Conservation (phyloP, 2,113 vertebrate genomes). For the Macquaria ambigua region DNA sequence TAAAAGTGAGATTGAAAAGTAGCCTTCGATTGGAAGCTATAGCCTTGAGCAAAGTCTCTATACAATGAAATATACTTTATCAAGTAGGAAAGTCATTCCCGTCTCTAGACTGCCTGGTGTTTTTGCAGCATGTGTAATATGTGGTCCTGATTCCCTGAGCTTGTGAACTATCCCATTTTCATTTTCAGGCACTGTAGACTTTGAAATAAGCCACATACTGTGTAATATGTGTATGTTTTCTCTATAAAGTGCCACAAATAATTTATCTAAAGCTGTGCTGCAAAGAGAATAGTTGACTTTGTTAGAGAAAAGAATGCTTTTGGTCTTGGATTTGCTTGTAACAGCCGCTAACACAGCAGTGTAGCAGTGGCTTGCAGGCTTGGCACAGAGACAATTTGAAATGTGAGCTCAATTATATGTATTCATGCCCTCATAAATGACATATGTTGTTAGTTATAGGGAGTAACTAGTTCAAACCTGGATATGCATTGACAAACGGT, state of each 20-base stretch:
- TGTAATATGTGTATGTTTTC: constrained; percentile 57
- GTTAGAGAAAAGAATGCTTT: constrained; percentile 42
- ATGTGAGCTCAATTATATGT: constrained; percentile 62
- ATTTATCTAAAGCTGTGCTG: constrained; percentile 48
- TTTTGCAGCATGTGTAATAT: constrained; percentile 39
- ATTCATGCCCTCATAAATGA: constrained; percentile 64
- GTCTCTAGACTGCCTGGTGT: neutral
- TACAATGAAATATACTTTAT: constrained; percentile 6
- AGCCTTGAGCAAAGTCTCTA: constrained; percentile 1
- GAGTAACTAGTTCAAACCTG: constrained; percentile 36
- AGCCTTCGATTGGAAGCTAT: constrained; percentile 8
- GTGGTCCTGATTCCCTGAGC: constrained; percentile 33
- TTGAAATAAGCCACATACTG: constrained; percentile 49
- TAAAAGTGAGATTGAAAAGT: constrained; percentile 23
- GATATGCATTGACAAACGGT: constrained; percentile 47
- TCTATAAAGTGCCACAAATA: constrained; percentile 61
- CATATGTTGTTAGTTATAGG: constrained; percentile 56
- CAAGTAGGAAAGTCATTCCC: constrained; percentile 1
- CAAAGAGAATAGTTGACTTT: constrained; percentile 51
- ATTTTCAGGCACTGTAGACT: constrained; percentile 38
- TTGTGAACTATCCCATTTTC: constrained; percentile 50
- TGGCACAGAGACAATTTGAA: constrained; percentile 67
- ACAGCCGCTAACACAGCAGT: constrained; percentile 55
- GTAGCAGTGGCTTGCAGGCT: constrained; percentile 48
- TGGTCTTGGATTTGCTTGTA: constrained; percentile 52